Percentiles rank a stretch among this genome's conserved stretches.
phyloP scores from a whole-genome alignment of 1,140 invertebrate species.

The Rhyacophila brunnea region DNA sequence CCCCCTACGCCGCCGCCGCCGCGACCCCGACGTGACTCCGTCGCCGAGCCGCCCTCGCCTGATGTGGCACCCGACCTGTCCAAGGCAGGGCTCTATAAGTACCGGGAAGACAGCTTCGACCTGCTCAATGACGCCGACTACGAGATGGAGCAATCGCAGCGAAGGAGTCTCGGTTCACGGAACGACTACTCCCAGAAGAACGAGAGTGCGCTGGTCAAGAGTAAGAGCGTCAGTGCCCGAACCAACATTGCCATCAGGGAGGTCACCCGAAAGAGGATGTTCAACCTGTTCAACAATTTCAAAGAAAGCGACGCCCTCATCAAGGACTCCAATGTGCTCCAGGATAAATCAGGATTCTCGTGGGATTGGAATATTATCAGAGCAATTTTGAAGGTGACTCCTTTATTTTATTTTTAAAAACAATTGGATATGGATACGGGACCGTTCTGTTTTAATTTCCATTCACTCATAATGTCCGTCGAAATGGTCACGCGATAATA shows the following conservation, averaged over 20 bases:
- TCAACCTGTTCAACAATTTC: constrained; percentile 50
- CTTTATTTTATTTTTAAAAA: no score
- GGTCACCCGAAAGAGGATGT: constrained; percentile 48
- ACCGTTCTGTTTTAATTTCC: no score
- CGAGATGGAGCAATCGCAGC: constrained; percentile 46
- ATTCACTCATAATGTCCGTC: no score
- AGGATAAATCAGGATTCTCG: constrained; percentile 65
- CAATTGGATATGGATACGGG: no score
- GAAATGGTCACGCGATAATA: no score
- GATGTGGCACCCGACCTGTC: not conserved
- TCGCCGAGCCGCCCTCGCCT: not conserved
- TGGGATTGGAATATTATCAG: constrained; percentile 87
- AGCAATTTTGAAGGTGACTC: constrained; percentile 75
- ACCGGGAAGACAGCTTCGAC: constrained; percentile 44
- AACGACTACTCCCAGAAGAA: constrained; percentile 45
- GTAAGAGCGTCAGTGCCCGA: constrained; percentile 51
- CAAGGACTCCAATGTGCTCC: constrained; percentile 72
- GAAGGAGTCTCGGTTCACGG: constrained; percentile 48
- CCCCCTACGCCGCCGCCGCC: constrained; percentile 34
- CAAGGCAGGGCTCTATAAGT: constrained; percentile 26
- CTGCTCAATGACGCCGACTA: constrained; percentile 47
- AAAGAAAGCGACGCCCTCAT: constrained; percentile 64
- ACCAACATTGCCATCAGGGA: constrained; percentile 47
- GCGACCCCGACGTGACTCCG: constrained; percentile 6
- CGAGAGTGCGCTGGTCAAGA: constrained; percentile 49